phyloP scores from a whole-genome alignment of 2,888 invertebrate genomes.

The Thumatha senex region DNA sequence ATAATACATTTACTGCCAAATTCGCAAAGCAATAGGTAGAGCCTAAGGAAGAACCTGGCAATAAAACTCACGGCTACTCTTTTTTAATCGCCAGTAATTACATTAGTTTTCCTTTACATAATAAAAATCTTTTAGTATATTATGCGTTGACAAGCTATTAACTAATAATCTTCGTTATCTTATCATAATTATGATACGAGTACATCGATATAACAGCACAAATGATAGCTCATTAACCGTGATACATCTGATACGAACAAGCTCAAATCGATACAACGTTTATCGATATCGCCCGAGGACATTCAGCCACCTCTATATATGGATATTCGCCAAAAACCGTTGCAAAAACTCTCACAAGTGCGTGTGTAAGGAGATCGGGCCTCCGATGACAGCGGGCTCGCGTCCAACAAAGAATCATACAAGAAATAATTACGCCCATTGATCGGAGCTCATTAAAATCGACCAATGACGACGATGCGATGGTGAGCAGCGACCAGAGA shows the following conservation, averaged over 20 bases:
- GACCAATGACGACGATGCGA: conserved; percentile 61
- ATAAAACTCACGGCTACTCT: too few species aligned
- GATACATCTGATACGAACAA: conserved; percentile 23
- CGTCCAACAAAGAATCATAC: conserved; percentile 75
- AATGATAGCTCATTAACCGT: conserved; percentile 23
- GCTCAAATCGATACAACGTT: conserved; percentile 23
- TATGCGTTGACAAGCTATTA: neutral
- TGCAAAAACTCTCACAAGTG: conserved; percentile 57
- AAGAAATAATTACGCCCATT: conserved; percentile 82
- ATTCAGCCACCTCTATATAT: conserved; percentile 46
- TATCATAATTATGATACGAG: too few species aligned
- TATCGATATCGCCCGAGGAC: conserved; percentile 21
- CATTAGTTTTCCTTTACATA: too few species aligned
- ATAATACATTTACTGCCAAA: too few species aligned
- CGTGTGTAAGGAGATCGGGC: conserved; percentile 40
- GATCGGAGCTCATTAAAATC: conserved; percentile 77
- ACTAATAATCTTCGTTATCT: too few species aligned
- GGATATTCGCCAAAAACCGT: conserved; percentile 67
- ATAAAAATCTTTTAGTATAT: too few species aligned
- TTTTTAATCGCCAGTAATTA: too few species aligned
- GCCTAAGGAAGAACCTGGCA: too few species aligned
- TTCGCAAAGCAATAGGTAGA: too few species aligned
- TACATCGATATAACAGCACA: conserved; percentile 9
- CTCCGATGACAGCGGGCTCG: conserved; percentile 68
- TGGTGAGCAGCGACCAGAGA: conserved; percentile 43